Base-by-base conservation (phyloP, 1,140 invertebrate genomes). In the Caerostris darwini region DNA sequence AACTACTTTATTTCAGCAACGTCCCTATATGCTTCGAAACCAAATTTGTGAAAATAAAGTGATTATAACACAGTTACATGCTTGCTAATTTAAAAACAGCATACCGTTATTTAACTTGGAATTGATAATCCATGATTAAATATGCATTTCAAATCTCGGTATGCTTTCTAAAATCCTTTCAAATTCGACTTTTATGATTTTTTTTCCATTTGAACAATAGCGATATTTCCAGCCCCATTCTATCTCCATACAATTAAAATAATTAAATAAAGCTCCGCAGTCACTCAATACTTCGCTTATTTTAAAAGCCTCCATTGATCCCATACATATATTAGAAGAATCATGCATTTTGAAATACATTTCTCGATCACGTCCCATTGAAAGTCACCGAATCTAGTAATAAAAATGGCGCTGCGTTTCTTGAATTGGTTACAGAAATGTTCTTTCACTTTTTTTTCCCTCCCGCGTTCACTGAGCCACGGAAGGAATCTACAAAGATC, bases 401-500 rank as follows among this genome's bases (percentile, higher is more conserved):
- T 77, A 77, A 77, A 77, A 77, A 50, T 53, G 10, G 34, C n/a
- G 82, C 82, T 85, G 57, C 82, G 57, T 85, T 59, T 85, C 17
- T 17, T 85, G 82, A 85, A 85, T 85, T n/a, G 82, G 82, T 85
- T 58, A 85, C 82, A 85, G 57, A 7, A 59, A 34, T 77, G 19
- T 58, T 85, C 82, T 19, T 59, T 58, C 54, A 85, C 19, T 58
- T 85, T 58, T 85, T 59, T 61, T 34, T 34, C 12, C 71, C 34
- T 56, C n/a, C 17, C 17, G 56, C 54, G 82, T 19, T 57, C 82
- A 85, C 54, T 19, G 69, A 85, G 56, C 82, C 57, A n/a, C 54
- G 57, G 82, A 77, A 85, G n/a, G 82, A 85, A 59, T 85, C 82
- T 56, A 85, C 82, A 85, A 85, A 85, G 56, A 57, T 85, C 54